phyloP scores from a whole-genome alignment of 1,140 invertebrate genomes.

The Macrobrachium nipponense region DNA sequence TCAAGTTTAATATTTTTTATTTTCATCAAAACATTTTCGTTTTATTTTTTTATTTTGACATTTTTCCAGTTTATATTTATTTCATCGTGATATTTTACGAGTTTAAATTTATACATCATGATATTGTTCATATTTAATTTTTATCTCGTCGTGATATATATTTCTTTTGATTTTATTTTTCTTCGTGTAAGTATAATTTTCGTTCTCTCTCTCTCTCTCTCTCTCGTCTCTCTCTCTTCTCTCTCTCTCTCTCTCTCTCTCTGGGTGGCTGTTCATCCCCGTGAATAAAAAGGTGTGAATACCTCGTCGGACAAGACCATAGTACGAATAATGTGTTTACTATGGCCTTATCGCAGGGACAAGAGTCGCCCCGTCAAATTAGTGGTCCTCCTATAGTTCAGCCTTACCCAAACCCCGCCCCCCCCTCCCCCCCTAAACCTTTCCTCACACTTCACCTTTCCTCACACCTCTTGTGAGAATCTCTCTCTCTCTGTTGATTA shows the following conservation, averaged over 20 bases:
- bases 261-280: not conserved
- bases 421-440: too few species aligned
- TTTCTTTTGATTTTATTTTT: not conserved
- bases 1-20: not conserved
- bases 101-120: not conserved
- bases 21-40: not conserved
- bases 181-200: not conserved
- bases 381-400: not conserved
- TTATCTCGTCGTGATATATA: not conserved
- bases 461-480: too few species aligned
- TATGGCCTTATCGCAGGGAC: too few species aligned
- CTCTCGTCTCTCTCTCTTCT: slow-evolving; percentile 35
- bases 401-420: not conserved
- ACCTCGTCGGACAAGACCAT: too few species aligned
- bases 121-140: not conserved
- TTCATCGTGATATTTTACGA: not conserved
- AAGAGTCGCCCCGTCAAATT: too few species aligned
- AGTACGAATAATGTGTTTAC: too few species aligned
- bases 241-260: slow-evolving; percentile 50
- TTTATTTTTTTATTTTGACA: not conserved
- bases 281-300: not conserved
- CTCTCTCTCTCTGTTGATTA: not conserved
- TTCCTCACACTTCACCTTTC: not conserved
- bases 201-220: slow-evolving; percentile 36
- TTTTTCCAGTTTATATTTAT: not conserved